Conservation (phyloP, 2,888 invertebrate genomes). For the Eupithecia subumbrata region DNA sequence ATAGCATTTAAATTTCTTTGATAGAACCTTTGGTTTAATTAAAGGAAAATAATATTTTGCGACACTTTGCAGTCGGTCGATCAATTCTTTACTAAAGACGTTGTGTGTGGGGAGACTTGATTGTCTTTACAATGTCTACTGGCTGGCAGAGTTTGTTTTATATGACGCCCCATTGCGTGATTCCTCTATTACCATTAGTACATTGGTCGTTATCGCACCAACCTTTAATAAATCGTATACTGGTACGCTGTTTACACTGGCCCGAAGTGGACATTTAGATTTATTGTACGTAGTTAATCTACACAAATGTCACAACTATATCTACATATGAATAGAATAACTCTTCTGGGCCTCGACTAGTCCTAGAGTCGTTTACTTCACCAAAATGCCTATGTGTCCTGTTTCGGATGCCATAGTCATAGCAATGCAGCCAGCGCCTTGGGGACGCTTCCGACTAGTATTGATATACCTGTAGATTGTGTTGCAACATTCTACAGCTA, state of each 20-base stretch:
- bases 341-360: not conserved
- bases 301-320: not conserved
- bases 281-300: not conserved
- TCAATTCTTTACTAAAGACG: not conserved
- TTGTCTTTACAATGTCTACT: not conserved
- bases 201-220: not conserved
- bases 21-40: not conserved
- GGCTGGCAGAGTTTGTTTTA: not conserved
- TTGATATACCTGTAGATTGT: too few species aligned
- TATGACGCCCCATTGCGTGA: not conserved
- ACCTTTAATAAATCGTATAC: not conserved
- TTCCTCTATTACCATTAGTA: not conserved
- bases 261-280: conserved; percentile 1
- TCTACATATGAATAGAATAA: not conserved
- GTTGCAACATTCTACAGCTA: too few species aligned
- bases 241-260: not conserved
- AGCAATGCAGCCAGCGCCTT: too few species aligned
- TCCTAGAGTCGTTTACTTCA: not conserved
- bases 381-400: not conserved
- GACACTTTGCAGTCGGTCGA: not conserved
- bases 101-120: not conserved
- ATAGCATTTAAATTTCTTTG: not conserved
- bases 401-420: not conserved
- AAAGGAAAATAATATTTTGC: too few species aligned
- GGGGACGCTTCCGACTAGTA: too few species aligned